Percentiles rank a stretch among this genome's conserved stretches.
Conservation (phyloP, 2,888 invertebrate species). For the Argyresthia goedartella region DNA sequence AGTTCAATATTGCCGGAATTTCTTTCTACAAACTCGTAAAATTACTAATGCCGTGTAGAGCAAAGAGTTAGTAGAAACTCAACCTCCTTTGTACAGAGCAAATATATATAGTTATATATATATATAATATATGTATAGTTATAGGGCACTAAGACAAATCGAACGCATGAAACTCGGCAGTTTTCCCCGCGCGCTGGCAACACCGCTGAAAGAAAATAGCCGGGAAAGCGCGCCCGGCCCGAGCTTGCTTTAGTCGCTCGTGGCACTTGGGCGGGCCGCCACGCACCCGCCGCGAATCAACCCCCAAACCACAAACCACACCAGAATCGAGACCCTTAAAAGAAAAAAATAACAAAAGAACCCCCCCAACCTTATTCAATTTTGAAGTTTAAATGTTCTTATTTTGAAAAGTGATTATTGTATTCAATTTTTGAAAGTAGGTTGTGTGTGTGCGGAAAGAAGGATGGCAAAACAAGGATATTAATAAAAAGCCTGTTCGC, state of each 20-base stretch:
- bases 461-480: conserved; percentile 26
- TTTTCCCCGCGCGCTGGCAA: too few relatives aligned
- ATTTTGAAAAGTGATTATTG: not conserved
- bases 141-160: too few relatives aligned
- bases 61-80: too few relatives aligned
- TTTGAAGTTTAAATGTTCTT: not conserved
- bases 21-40: too few relatives aligned
- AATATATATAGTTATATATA: too few relatives aligned
- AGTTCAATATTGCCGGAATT: too few relatives aligned
- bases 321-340: conserved; percentile 22
- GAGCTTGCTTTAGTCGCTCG: conserved; percentile 43
- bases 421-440: conserved; percentile 22
- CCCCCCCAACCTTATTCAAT: conserved; percentile 14
- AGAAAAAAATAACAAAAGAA: conserved; percentile 16
- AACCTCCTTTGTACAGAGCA: too few relatives aligned
- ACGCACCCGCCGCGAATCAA: conserved; percentile 23
- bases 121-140: too few relatives aligned
- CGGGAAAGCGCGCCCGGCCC: conserved; percentile 34
- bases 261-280: conserved; percentile 7
- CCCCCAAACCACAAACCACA: not conserved
- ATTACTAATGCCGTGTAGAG: too few relatives aligned
- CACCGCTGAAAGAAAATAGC: conserved; percentile 30
- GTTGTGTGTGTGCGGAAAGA: conserved; percentile 29
- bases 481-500: conserved; percentile 29
- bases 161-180: too few relatives aligned